phyloP scores from a whole-genome alignment of 2,113 vertebrate genomes.

The Tor tambroides region DNA sequence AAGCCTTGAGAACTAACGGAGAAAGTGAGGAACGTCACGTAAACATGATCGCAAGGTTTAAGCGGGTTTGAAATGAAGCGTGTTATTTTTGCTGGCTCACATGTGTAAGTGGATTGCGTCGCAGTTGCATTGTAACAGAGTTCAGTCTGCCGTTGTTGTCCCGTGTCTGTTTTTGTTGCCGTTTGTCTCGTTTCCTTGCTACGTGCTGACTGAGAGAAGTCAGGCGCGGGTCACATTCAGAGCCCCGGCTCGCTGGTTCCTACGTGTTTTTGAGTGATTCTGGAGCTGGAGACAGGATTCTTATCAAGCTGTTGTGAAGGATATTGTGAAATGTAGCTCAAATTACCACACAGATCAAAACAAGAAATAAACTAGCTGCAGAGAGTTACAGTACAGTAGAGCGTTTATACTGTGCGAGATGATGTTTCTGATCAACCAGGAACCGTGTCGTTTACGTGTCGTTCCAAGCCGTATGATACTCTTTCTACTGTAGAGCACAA shows the following conservation, averaged over 20 bases:
- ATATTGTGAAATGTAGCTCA: conserved; percentile 18
- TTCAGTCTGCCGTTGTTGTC: conserved; percentile 63
- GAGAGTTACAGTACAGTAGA: not conserved
- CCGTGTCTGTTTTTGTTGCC: conserved; percentile 56
- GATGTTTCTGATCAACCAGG: not conserved
- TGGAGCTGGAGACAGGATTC: conserved; percentile 17
- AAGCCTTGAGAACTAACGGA: not conserved
- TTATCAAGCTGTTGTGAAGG: conserved; percentile 5
- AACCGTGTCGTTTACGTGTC: not conserved
- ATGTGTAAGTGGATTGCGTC: conserved; percentile 56
- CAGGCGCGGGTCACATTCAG: conserved; percentile 35
- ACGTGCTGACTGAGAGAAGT: conserved; percentile 62
- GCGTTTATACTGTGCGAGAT: not conserved
- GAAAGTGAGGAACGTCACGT: not conserved
- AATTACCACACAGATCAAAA: conserved; percentile 15
- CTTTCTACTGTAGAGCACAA: not conserved
- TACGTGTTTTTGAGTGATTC: conserved; percentile 9
- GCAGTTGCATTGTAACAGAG: conserved; percentile 66
- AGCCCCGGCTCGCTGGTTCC: not conserved
- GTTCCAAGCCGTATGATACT: not conserved
- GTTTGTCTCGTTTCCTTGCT: conserved; percentile 71
- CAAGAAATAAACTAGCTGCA: conserved; percentile 6
- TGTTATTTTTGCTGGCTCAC: conserved; percentile 56
- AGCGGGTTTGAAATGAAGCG: not conserved
- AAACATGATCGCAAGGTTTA: not conserved